Evolutionary conservation across 2,797 vertebrate genomes (phyloP).

Genomic region (Lerista edwardsae): DNA sequence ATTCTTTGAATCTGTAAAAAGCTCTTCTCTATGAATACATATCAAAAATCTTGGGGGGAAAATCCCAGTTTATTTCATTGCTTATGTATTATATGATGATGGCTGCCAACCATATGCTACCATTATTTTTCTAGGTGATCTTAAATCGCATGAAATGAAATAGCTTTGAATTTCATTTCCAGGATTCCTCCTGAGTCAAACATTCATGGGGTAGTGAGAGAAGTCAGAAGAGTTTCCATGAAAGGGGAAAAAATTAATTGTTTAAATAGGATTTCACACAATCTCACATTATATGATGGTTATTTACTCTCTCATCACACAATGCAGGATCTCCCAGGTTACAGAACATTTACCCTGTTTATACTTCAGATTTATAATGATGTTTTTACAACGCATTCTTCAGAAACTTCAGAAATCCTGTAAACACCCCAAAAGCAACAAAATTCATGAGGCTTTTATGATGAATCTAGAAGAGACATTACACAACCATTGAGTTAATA

Average conservation of each 20-base stretch:
- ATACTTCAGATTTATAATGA: not conserved
- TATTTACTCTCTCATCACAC: not conserved
- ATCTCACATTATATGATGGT: not conserved
- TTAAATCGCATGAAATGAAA: not conserved
- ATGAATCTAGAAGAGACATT: not conserved
- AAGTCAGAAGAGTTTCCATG: not conserved
- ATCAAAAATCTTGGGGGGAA: too few relatives aligned
- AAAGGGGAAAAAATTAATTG: too few relatives aligned
- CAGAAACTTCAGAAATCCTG: not conserved
- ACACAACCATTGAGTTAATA: not conserved
- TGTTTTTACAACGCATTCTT: not conserved
- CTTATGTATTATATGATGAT: too few relatives aligned
- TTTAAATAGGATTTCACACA: not conserved
- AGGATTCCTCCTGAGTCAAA: not conserved
- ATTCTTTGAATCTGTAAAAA: too few relatives aligned
- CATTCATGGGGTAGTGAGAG: not conserved
- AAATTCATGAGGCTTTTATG: not conserved
- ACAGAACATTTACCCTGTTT: not conserved
- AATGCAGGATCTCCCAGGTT: not conserved
- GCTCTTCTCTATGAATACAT: too few relatives aligned
- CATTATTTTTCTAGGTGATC: too few relatives aligned
- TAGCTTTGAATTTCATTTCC: not conserved
- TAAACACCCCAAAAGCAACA: not conserved
- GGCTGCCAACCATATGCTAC: too few relatives aligned
- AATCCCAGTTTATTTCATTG: too few relatives aligned